Percentiles rank a stretch among this genome's conserved stretches.
phyloP scores from a whole-genome alignment of 2,797 vertebrate species.

The Siniperca scherzeri region DNA sequence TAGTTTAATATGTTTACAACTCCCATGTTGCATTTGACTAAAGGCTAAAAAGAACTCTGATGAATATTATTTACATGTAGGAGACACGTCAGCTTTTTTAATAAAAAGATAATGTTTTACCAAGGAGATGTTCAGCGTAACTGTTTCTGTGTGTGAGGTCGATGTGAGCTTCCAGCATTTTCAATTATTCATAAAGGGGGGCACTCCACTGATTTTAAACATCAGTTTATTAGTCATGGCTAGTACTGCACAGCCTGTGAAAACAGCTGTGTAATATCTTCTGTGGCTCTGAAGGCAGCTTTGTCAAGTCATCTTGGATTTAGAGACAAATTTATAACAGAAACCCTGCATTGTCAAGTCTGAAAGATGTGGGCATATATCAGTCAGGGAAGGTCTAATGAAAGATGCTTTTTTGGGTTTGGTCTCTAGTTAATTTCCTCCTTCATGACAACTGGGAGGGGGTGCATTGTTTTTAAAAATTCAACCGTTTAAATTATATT shows the following conservation, averaged over 20 bases:
- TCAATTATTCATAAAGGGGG: neutral
- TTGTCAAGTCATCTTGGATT: neutral
- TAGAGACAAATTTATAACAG: neutral
- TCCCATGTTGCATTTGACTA: neutral
- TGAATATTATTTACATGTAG: neutral
- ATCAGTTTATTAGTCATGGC: neutral
- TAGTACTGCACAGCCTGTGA: neutral
- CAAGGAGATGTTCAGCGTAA: neutral
- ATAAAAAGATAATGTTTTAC: neutral
- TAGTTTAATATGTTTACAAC: neutral
- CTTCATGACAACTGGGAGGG: no score
- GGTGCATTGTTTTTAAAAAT: no score
- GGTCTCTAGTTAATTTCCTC: no score
- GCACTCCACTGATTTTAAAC: neutral
- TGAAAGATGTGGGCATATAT: neutral
- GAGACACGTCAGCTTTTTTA: neutral
- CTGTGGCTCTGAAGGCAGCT: no score
- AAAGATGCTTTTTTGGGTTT: neutral
- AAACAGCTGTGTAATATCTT: neutral
- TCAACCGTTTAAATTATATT: no score
- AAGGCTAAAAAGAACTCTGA: neutral
- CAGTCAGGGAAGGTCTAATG: neutral
- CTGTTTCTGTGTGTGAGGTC: neutral
- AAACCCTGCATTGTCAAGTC: neutral
- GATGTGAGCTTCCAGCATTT: neutral